phyloP scores from a whole-genome alignment of 2,113 vertebrate genomes.

The Todiramphus chloris region DNA sequence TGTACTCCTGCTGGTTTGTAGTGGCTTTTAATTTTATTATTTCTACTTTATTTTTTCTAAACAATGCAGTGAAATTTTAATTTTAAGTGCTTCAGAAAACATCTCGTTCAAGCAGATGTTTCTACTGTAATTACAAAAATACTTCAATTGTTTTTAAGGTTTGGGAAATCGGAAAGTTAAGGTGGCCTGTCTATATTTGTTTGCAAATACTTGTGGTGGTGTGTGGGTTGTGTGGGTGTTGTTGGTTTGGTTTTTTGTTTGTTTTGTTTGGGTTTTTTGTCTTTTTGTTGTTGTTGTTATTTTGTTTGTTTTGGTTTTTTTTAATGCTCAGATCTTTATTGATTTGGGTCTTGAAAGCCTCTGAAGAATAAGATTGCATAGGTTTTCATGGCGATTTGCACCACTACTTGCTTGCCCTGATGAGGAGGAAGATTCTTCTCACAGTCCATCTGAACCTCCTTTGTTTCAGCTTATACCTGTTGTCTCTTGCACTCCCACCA shows the following conservation, averaged over 20 bases:
- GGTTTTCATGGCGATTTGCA: neutral
- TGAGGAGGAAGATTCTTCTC: neutral
- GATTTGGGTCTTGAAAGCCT: neutral
- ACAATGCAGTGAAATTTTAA: conserved; percentile 6
- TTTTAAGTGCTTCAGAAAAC: conserved; percentile 37
- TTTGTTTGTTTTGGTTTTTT: too few relatives aligned
- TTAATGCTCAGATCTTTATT: too few relatives aligned
- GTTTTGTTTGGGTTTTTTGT: too few relatives aligned
- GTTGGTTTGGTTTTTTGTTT: too few relatives aligned
- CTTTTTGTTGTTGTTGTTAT: too few relatives aligned
- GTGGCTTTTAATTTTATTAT: neutral
- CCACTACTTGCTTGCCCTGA: neutral
- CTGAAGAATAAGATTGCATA: neutral
- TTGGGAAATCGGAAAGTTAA: neutral
- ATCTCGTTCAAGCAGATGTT: conserved; percentile 50
- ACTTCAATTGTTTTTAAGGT: conserved; percentile 31
- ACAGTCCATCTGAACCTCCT: neutral
- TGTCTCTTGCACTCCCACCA: neutral
- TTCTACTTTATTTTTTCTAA: neutral
- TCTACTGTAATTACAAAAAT: conserved; percentile 38
- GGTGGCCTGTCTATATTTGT: neutral
- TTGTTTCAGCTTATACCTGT: fast-evolving
- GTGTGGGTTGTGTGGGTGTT: too few relatives aligned
- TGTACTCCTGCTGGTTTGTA: neutral
- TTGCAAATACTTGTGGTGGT: neutral